Conservation (phyloP, 2,113 vertebrate species). For the Otus sunia region DNA sequence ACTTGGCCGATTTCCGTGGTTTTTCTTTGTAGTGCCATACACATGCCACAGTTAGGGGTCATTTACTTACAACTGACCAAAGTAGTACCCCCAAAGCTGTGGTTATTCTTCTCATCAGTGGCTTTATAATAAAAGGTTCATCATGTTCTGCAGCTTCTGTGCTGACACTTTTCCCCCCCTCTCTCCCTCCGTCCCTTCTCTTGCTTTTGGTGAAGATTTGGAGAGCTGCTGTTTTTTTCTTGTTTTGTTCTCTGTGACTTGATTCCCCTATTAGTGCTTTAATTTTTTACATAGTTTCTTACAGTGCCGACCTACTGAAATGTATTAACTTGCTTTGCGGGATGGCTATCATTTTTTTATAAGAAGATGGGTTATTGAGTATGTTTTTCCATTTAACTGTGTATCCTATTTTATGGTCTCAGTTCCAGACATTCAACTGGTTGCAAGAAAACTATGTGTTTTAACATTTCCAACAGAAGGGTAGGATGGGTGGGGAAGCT, state of each 20-base stretch:
- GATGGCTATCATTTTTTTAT: constrained; percentile 1
- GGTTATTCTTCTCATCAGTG: background rate
- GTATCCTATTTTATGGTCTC: background rate
- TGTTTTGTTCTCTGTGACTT: background rate
- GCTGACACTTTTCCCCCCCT: fast-evolving
- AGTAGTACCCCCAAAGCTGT: background rate
- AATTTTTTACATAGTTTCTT: background rate
- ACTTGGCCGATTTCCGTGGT: constrained; percentile 65
- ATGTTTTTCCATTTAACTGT: background rate
- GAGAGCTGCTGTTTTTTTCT: background rate
- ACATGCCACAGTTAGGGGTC: constrained; percentile 29
- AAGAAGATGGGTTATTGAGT: background rate
- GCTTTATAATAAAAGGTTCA: background rate
- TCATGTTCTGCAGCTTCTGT: background rate
- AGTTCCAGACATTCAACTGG: constrained; percentile 1
- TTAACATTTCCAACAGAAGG: constrained; percentile 16
- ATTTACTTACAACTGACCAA: constrained; percentile 42
- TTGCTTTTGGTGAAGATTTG: background rate
- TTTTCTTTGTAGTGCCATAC: constrained; percentile 55
- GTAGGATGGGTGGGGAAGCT: background rate
- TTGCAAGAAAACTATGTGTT: constrained; percentile 50
- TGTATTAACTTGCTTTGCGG: background rate
- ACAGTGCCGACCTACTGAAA: background rate
- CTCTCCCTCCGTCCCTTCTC: background rate
- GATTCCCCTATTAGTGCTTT: background rate